Evolutionary conservation across 2,113 vertebrate species (phyloP).

Genomic region (Callipepla californica): DNA sequence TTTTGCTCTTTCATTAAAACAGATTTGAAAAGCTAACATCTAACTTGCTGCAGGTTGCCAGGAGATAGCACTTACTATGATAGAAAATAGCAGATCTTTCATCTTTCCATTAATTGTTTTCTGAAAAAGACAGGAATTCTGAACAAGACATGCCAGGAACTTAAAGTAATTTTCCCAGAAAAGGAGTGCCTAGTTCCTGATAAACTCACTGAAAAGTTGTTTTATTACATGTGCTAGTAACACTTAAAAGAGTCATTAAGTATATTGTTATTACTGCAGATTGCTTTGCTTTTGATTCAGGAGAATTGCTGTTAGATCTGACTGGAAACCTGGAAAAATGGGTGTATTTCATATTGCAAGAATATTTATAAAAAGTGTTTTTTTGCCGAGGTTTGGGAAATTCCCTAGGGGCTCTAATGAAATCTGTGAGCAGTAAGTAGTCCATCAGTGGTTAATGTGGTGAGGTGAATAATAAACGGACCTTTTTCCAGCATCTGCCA

Average conservation of each 20-base stretch:
- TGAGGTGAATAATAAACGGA: background rate
- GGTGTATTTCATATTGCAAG: background rate
- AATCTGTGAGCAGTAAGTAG: conserved; percentile 11
- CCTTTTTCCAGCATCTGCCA: conserved; percentile 23
- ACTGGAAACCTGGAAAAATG: background rate
- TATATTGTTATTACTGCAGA: background rate
- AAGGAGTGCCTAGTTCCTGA: background rate
- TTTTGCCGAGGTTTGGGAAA: background rate
- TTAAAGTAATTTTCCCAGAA: background rate
- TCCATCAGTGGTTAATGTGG: conserved; percentile 7
- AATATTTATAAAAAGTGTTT: background rate
- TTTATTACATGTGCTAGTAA: background rate
- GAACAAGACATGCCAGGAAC: background rate
- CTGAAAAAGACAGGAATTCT: background rate
- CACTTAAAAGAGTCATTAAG: background rate
- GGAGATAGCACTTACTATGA: background rate
- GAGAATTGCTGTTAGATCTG: background rate
- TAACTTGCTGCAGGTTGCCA: background rate
- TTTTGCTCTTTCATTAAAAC: conserved; percentile 30
- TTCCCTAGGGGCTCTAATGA: background rate
- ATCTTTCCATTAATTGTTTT: background rate
- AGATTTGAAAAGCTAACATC: conserved; percentile 24
- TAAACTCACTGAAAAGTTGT: background rate
- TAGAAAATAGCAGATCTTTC: background rate
- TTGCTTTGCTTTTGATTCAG: background rate